Evolutionary conservation across 2,113 vertebrate genomes (phyloP).

Genomic region (Scatophagus argus): DNA sequence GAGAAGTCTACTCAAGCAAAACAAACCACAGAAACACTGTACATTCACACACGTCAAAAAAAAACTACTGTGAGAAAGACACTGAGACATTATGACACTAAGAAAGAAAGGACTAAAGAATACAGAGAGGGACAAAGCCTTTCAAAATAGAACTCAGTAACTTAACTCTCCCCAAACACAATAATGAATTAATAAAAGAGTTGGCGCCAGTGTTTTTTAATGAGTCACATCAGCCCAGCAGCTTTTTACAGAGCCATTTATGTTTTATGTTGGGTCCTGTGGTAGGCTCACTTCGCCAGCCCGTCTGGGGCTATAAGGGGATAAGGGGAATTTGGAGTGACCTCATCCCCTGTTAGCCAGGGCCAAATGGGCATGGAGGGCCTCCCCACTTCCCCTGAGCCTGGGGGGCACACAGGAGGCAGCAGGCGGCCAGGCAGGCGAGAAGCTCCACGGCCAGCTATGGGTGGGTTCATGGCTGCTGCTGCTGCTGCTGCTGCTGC

Average conservation of each 20-base stretch:
- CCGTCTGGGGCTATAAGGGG: constrained; percentile 81
- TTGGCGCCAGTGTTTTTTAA: constrained; percentile 85
- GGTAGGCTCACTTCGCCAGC: constrained; percentile 76
- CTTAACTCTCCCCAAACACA: constrained; percentile 76
- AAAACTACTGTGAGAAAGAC: constrained; percentile 16
- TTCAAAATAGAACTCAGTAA: constrained; percentile 71
- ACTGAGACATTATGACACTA: neutral
- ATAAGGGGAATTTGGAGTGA: constrained; percentile 84
- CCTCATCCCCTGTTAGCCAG: constrained; percentile 82
- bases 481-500: constrained; percentile 62
- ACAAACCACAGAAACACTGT: constrained; percentile 1
- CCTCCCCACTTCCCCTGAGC: constrained; percentile 80
- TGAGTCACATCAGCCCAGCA: constrained; percentile 83
- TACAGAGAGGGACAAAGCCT: constrained; percentile 29
- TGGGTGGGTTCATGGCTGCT: constrained; percentile 73
- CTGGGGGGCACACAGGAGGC: constrained; percentile 82
- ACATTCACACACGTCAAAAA: constrained; percentile 1
- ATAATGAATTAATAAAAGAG: constrained; percentile 85
- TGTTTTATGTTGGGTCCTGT: constrained; percentile 82
- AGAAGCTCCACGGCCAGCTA: constrained; percentile 68
- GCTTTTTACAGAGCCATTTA: constrained; percentile 83
- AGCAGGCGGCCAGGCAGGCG: constrained; percentile 68
- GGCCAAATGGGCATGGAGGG: constrained; percentile 81
- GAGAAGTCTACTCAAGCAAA: constrained; percentile 17
- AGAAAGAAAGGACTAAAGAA: constrained; percentile 1